Conservation (phyloP, 1,140 invertebrate species). For the Chrysomallon squamiferum region DNA sequence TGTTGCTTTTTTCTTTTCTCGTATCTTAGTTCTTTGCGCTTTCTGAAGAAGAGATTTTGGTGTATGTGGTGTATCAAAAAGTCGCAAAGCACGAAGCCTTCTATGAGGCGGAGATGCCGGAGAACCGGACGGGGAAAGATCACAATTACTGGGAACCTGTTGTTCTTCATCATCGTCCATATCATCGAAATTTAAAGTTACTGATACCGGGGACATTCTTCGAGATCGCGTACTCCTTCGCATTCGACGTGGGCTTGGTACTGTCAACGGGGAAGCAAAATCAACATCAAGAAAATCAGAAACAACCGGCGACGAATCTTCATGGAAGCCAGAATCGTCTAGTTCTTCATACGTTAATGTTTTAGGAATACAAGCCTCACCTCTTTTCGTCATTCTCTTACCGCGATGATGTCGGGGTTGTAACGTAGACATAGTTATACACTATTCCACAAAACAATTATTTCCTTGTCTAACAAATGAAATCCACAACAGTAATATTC, state of each 20-base stretch:
- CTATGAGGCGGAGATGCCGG: slow-evolving; percentile 76
- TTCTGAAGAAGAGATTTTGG: slow-evolving; percentile 86
- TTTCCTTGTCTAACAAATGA: not conserved
- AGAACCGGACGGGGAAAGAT: slow-evolving; percentile 5
- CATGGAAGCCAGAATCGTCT: slow-evolving; percentile 29
- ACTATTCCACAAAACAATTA: slow-evolving; percentile 12
- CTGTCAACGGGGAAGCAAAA: slow-evolving; percentile 30
- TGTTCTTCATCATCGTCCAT: slow-evolving; percentile 26
- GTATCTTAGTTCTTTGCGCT: slow-evolving; percentile 65
- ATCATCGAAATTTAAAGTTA: slow-evolving; percentile 25
- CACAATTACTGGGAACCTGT: slow-evolving; percentile 23
- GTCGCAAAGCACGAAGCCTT: slow-evolving; percentile 77
- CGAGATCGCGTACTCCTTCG: slow-evolving; percentile 19
- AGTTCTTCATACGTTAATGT: slow-evolving; percentile 44
- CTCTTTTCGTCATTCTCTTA: slow-evolving; percentile 16
- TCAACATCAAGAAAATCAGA: slow-evolving; percentile 44
- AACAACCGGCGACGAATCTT: slow-evolving; percentile 19
- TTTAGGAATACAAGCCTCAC: slow-evolving; percentile 30
- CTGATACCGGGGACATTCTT: slow-evolving; percentile 29
- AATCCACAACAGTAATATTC: not conserved
- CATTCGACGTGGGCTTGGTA: slow-evolving; percentile 22
- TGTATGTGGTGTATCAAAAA: slow-evolving; percentile 85
- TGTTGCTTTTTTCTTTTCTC: slow-evolving; percentile 60
- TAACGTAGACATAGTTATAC: slow-evolving; percentile 22
- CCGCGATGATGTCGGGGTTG: slow-evolving; percentile 18